Conservation (phyloP, 2,888 invertebrate genomes). For the Ennomos erosarius region DNA sequence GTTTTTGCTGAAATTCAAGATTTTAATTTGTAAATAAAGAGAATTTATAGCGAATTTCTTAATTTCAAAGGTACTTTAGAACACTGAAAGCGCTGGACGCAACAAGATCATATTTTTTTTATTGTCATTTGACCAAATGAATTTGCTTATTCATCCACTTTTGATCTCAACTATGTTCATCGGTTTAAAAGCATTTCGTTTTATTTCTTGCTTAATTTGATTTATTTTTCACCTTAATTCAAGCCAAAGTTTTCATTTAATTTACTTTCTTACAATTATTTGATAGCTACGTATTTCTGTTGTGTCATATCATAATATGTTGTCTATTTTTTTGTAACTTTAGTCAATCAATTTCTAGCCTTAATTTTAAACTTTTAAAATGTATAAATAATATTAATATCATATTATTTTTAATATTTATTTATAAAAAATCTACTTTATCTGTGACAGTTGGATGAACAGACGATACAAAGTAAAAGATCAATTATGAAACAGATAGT, state of each 20-base stretch:
- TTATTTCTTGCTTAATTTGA: background rate
- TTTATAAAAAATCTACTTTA: no score
- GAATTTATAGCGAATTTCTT: no score
- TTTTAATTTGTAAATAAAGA: background rate
- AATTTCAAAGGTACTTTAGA: no score
- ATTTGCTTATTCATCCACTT: background rate
- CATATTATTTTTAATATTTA: no score
- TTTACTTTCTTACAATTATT: constrained; percentile 3
- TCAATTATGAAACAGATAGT: no score
- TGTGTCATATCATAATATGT: constrained; percentile 31
- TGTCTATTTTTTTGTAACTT: constrained; percentile 32
- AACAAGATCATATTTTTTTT: no score
- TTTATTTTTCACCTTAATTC: constrained; percentile 2
- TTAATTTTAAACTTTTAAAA: constrained; percentile 9
- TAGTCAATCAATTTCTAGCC: constrained; percentile 24
- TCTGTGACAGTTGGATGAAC: no score
- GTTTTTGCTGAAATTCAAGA: background rate
- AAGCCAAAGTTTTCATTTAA: constrained; percentile 39
- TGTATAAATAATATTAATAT: no score
- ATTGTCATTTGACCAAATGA: no score
- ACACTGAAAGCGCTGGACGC: no score
- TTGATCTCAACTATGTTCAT: constrained; percentile 20
- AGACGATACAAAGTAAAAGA: no score
- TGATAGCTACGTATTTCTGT: constrained; percentile 24
- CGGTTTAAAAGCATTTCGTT: background rate